Conservation (phyloP, 1,140 invertebrate species). For the Megalopta genalis region DNA sequence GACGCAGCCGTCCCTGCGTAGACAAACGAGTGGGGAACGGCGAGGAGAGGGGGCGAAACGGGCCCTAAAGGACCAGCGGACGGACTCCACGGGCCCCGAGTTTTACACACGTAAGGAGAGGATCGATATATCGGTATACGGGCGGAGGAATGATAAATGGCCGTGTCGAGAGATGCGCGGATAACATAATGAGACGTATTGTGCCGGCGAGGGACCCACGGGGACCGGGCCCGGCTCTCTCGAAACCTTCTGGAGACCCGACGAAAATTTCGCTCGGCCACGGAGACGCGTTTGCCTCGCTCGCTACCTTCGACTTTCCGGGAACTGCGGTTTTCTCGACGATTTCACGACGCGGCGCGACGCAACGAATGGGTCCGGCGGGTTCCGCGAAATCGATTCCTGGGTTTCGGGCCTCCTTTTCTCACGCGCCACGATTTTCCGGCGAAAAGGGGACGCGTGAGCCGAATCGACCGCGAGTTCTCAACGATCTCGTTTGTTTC, state of each 20-base stretch:
- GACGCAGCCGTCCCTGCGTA: slow-evolving; percentile 35
- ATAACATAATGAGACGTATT: slow-evolving; percentile 75
- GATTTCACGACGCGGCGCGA: slow-evolving; percentile 6
- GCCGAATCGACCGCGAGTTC: neutral
- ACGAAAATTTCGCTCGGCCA: slow-evolving; percentile 47
- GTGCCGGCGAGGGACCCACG: slow-evolving; percentile 62
- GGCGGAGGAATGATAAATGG: slow-evolving; percentile 71
- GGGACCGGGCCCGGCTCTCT: slow-evolving; percentile 52
- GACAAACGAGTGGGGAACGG: slow-evolving; percentile 47
- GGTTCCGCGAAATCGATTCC: neutral
- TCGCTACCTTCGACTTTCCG: slow-evolving; percentile 33
- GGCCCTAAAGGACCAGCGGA: slow-evolving; percentile 21
- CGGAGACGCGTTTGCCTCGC: neutral
- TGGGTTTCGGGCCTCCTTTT: neutral
- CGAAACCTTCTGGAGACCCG: slow-evolving; percentile 15
- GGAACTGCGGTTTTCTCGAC: slow-evolving; percentile 31
- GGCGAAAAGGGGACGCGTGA: neutral
- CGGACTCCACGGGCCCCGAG: slow-evolving; percentile 5
- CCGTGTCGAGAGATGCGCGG: slow-evolving; percentile 70
- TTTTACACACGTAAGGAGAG: slow-evolving; percentile 59
- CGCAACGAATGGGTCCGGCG: neutral
- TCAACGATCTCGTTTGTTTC: neutral
- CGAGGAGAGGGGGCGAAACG: neutral
- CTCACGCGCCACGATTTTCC: neutral
- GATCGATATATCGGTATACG: slow-evolving; percentile 65